A percentile compares a stretch with the other conserved stretches of the same genome.
These are phyloP conservation scores for Agelas oroides DNA, from an alignment of 37 sponge, comb jelly and placozoan species.

Conservation along the genomic window DNA sequence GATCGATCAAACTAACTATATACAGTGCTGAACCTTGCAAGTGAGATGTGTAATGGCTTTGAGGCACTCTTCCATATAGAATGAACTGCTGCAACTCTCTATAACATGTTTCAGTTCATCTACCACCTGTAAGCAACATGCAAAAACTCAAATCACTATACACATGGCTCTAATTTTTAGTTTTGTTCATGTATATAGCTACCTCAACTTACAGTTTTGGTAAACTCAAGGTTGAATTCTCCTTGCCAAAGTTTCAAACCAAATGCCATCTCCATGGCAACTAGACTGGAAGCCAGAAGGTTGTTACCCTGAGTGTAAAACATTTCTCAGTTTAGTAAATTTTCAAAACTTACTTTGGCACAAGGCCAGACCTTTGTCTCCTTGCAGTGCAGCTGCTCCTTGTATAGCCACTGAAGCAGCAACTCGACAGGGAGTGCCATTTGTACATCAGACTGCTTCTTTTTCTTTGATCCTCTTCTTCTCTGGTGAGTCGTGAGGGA, in stretches of 20 bases:
- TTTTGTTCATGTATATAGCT: too few relatives aligned
- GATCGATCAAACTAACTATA: neutral
- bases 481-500: neutral
- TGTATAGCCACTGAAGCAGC: constrained; percentile 21
- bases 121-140: too few relatives aligned
- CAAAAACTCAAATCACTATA: too few relatives aligned
- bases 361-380: too few relatives aligned
- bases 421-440: neutral
- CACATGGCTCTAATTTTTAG: too few relatives aligned
- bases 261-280: constrained; percentile 34
- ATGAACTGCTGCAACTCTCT: too few relatives aligned
- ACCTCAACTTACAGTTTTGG: too few relatives aligned
- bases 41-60: neutral
- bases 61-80: neutral
- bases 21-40: neutral
- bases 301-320: neutral
- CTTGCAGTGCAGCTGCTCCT: neutral
- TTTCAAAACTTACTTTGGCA: too few relatives aligned
- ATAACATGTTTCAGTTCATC: too few relatives aligned
- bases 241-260: too few relatives aligned
- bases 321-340: too few relatives aligned
- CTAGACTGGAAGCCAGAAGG: neutral
- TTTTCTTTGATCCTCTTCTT: neutral
- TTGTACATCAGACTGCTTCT: neutral
- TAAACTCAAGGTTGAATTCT: too few relatives aligned